Base-by-base conservation (phyloP, 2,797 vertebrate genomes). In the Typhlichthys eigenmanni region DNA sequence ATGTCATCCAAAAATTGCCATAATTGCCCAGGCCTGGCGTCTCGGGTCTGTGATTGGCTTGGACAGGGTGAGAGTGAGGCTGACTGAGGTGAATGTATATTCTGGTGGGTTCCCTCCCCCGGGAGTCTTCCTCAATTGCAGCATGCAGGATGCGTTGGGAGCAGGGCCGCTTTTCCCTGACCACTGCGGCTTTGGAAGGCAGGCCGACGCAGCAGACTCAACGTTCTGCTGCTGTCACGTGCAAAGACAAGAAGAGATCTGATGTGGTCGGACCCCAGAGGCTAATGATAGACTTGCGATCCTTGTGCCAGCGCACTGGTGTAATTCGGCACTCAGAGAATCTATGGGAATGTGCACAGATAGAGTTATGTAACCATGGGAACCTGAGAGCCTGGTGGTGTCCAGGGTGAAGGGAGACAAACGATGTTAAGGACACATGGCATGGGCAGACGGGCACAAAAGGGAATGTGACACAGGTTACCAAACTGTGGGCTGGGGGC, bases 1-100 rank as follows among this genome's bases (percentile, higher is more conserved):
- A 92, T 91, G 86, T 91, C 85, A 91, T 90, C 83, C 82, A 89
- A 80, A 87, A 90, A 88, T 83, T 86, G 83, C 84, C 86, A 86
- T 87, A 91, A 92, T 90, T 91, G 87, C 85, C 50, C 52, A 45
- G 77, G 82, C 67, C 86, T 86, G 87, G 87, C 80, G 81, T 87
- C 87, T 88, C 82, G 88, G 79, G 85, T 90, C 88, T 91, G 83
- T 80, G 82, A 85, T 84, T 89, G 81, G 86, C 80, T 86, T 58
- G 80, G 80, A 82, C 80, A 64, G 4, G 2, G 24, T 24, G 48
- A 76, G 68, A 85, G 75, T 64, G 79, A 70, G 60, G 72, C 57
- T 70, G 72, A 70, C 72, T 58, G 62, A 14, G 76, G 71, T 70
- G 74, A 85, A 85, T 82, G 66, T 62, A 81, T 66, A 76, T 62